These are phyloP conservation scores for Enteromius treurensis DNA, from an alignment of 2,797 vertebrate species.

Conservation along the genomic window DNA sequence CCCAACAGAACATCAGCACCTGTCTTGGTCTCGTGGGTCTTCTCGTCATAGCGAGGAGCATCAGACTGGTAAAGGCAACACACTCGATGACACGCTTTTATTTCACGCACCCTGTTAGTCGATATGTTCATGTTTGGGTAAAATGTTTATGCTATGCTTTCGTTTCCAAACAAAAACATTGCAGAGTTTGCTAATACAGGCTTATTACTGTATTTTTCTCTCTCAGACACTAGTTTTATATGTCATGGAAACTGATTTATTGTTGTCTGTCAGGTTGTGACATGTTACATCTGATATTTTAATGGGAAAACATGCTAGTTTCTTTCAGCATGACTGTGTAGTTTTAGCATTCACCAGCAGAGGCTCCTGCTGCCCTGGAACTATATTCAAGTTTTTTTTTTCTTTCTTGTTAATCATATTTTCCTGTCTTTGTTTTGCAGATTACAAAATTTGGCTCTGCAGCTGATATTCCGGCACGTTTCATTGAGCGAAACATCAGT, in stretches of 20 bases:
- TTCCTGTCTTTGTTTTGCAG: slow-evolving; percentile 60
- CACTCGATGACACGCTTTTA: not conserved
- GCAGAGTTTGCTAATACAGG: not conserved
- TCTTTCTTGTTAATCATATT: not conserved
- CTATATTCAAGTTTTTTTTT: not conserved
- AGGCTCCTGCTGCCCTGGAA: not conserved
- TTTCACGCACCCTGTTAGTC: not conserved
- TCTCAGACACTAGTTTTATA: not conserved
- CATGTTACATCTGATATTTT: not conserved
- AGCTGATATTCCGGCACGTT: slow-evolving; percentile 85
- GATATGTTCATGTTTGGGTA: too few relatives aligned
- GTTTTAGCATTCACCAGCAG: not conserved
- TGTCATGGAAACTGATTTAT: not conserved
- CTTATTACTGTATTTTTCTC: not conserved
- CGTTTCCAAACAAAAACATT: not conserved
- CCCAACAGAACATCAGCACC: slow-evolving; percentile 76
- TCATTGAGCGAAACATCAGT: slow-evolving; percentile 88
- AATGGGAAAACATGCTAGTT: not conserved
- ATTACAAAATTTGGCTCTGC: slow-evolving; percentile 82
- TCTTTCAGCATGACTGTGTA: not conserved
- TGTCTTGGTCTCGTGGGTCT: slow-evolving; percentile 75
- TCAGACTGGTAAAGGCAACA: slow-evolving; percentile 75
- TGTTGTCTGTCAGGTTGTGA: not conserved
- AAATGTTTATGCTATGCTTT: not conserved
- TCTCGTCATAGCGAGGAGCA: slow-evolving; percentile 75